These are phyloP conservation scores for Philereme transversata DNA, from an alignment of 2,888 invertebrate species.

Conservation along the genomic window DNA sequence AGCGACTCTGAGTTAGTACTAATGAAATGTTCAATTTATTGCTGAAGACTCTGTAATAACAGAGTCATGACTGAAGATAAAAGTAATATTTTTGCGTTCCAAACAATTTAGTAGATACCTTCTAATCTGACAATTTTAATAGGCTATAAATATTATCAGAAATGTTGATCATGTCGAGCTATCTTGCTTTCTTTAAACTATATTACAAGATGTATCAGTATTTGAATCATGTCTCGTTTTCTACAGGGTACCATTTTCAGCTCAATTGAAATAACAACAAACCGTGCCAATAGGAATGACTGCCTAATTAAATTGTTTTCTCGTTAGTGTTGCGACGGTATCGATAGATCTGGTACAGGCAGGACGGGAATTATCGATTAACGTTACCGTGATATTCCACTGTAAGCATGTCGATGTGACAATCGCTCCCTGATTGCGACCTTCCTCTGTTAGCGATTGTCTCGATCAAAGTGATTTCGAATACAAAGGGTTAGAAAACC, in stretches of 20 bases:
- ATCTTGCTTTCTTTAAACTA: background rate
- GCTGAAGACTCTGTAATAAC: background rate
- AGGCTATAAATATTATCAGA: background rate
- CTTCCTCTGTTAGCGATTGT: conserved; percentile 63
- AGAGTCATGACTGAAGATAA: background rate
- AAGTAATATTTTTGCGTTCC: conserved; percentile 1
- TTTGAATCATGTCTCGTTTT: background rate
- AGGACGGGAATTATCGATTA: conserved; percentile 37
- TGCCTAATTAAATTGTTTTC: conserved; percentile 28
- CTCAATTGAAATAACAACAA: conserved; percentile 5
- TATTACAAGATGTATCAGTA: background rate
- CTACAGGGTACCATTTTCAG: conserved; percentile 10
- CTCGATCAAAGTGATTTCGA: conserved; percentile 72
- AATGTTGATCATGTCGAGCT: background rate
- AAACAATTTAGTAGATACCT: conserved; percentile 4
- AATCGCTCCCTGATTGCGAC: conserved; percentile 56
- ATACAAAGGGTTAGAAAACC: conserved; percentile 76
- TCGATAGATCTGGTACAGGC: conserved; percentile 13
- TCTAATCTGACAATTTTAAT: background rate
- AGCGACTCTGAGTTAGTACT: conserved; percentile 7
- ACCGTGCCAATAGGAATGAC: conserved; percentile 15
- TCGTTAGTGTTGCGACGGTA: conserved; percentile 19
- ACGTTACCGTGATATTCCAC: conserved; percentile 47
- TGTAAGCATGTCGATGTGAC: conserved; percentile 52
- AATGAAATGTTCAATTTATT: conserved; percentile 24